phyloP scores from a whole-genome alignment of 1,140 invertebrate species.

The Pectinophora gossypiella region DNA sequence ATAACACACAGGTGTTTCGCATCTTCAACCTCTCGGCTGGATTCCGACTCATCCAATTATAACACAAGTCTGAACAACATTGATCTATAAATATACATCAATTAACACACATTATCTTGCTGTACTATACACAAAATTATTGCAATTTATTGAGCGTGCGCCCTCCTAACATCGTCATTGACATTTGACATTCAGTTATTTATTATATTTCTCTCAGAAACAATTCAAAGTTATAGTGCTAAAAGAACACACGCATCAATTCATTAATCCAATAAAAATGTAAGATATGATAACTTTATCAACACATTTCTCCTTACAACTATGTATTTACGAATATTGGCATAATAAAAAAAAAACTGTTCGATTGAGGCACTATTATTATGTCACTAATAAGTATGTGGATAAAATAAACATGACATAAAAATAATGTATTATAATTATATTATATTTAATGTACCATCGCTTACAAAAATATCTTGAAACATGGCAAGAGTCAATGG shows the following conservation, averaged over 20 bases:
- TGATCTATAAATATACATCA: neutral
- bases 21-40: too few relatives aligned
- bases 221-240: neutral
- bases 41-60: neutral
- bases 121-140: neutral
- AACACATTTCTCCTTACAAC: neutral
- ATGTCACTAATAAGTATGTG: neutral
- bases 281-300: neutral
- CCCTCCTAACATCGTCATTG: neutral
- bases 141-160: neutral
- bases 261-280: neutral
- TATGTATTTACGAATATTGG: neutral
- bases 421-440: neutral
- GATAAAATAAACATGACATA: neutral
- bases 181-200: too few relatives aligned
- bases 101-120: neutral
- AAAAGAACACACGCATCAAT: neutral
- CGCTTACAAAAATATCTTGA: neutral
- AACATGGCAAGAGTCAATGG: neutral
- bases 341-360: neutral
- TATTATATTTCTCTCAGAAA: neutral
- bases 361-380: neutral
- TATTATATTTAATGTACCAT: neutral
- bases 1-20: too few relatives aligned
- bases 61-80: neutral